Evolutionary conservation across 2,797 vertebrate species (phyloP), one percentile per base, ranked within the genome.

Genomic region (Sebastolobus altivelis): DNA sequence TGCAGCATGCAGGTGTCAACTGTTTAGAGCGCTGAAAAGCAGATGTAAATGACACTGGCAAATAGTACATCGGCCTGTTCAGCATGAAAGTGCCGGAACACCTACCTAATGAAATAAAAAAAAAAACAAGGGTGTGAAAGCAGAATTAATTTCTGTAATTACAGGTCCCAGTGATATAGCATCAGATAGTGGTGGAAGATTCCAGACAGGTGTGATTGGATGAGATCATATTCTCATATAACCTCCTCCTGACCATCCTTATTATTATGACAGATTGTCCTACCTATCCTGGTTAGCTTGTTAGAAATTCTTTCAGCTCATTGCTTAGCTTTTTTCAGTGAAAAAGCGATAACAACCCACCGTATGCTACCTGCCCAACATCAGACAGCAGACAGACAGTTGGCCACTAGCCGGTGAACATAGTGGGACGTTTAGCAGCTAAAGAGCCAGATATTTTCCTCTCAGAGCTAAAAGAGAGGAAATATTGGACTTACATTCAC

Each of bases 1-100:
- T 81, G 59, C 62, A 80, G 74, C 62, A 13, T 66, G 59, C 63
- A 76, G 72, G 33, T 62, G 65, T 71, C 70, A 66, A 31, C 43
- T 37, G 14, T n/a, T 31, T 11, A 43, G 29, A 56, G 10, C 3
- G 8, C 6, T 62, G 58, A 43, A 52, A n/a, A 73, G 79, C 63
- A 66, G 43, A 52, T 70, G 13, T 22, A 29, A 66, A 65, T 29
- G 3, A 62, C 33, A 56, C n/a, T 38, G 14, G 35, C 13, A 9
- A 69, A 43, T 9, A 58, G 3, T 35, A 27, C 20, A 62, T 3
- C 4, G 18, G 9, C 20, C 68, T 31, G 16, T 13, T 70, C 11
- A 61, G 12, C 40, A 71, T 54, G 1, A 40, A 68, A 29, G 27
- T 54, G 63, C 5, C 14, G 9, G 29, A 22, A 77, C 65, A 68